Percentiles rank a stretch among this genome's conserved stretches.
Evolutionary conservation across 2,888 invertebrate genomes (phyloP).

Genomic region (Nymphalis c-album): DNA sequence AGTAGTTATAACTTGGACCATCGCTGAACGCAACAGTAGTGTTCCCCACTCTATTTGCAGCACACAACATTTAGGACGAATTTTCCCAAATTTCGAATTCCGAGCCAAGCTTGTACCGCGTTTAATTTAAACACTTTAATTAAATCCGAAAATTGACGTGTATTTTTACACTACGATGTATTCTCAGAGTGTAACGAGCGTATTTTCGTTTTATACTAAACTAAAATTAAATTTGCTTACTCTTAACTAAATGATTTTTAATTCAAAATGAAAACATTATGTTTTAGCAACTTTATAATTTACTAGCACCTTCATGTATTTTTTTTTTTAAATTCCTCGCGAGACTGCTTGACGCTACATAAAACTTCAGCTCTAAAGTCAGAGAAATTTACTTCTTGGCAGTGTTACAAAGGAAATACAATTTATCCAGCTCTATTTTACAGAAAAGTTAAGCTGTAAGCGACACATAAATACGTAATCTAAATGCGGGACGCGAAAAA

Average conservation of each 20-base stretch:
- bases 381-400: constrained; percentile 33
- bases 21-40: constrained; percentile 12
- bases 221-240: not conserved
- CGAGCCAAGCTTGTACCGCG: constrained; percentile 41
- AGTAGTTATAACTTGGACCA: not conserved
- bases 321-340: constrained; percentile 23
- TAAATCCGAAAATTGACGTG: constrained; percentile 35
- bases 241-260: not conserved
- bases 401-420: constrained; percentile 30
- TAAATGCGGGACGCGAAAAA: constrained; percentile 2
- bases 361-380: constrained; percentile 30
- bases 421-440: constrained; percentile 34
- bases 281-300: not conserved
- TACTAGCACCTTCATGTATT: not conserved
- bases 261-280: not conserved
- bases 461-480: constrained; percentile 37
- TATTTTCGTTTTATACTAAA: constrained; percentile 3
- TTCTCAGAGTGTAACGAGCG: constrained; percentile 7
- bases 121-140: constrained; percentile 41
- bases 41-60: constrained; percentile 39
- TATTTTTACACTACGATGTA: constrained; percentile 31
- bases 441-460: constrained; percentile 36
- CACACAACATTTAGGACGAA: constrained; percentile 44
- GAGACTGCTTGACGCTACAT: constrained; percentile 27
- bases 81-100: constrained; percentile 43